phyloP scores from a whole-genome alignment of 2,888 invertebrate species.

The Dryobota labecula region DNA sequence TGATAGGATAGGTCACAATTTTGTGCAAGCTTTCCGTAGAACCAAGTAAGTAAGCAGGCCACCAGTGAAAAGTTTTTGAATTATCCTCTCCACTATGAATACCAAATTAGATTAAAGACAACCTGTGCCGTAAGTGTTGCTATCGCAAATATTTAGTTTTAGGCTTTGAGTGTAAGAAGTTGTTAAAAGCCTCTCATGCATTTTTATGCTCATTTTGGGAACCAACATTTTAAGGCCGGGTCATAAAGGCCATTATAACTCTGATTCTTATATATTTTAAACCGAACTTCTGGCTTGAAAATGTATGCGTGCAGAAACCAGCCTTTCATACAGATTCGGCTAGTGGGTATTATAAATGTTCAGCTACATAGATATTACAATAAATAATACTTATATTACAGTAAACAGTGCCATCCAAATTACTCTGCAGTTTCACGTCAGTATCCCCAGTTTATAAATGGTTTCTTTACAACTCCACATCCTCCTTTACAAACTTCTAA shows the following conservation, averaged over 20 bases:
- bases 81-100: background rate
- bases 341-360: background rate
- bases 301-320: background rate
- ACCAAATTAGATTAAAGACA: background rate
- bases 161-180: slow-evolving; percentile 27
- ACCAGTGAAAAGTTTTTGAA: slow-evolving; percentile 6
- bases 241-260: background rate
- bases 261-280: background rate
- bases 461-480: background rate
- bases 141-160: background rate
- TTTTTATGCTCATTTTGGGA: background rate
- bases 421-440: slow-evolving; percentile 28
- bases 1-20: slow-evolving; percentile 26
- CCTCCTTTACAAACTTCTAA: background rate
- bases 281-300: background rate
- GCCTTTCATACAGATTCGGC: no score
- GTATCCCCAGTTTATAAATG: background rate
- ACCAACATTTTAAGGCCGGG: background rate
- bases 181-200: slow-evolving; percentile 48
- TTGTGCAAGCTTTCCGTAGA: slow-evolving; percentile 37
- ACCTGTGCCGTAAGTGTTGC: slow-evolving; percentile 26
- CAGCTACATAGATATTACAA: slow-evolving; percentile 34
- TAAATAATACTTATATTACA: slow-evolving; percentile 51
- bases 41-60: slow-evolving; percentile 38
- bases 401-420: slow-evolving; percentile 31